Evolutionary conservation across 1,140 invertebrate genomes (phyloP), one percentile per base, ranked within the genome.

Genomic region (Drosophila sp.): DNA sequence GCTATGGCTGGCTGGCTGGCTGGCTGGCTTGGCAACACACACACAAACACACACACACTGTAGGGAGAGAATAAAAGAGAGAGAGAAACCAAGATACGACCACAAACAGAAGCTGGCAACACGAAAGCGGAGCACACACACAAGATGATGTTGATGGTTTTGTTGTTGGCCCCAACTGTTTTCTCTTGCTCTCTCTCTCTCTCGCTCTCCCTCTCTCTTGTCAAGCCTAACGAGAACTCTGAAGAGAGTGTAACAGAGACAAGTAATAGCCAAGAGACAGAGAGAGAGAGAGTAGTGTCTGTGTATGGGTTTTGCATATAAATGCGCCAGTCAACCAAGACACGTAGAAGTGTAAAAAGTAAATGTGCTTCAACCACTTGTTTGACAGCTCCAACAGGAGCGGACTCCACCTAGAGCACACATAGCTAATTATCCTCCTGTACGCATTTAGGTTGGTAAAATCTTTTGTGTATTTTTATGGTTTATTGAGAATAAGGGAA

Each of bases 261-360:
- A 57, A 54, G 17, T 17, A 60, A 23, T 38, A 38, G 10, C 7
- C 33, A 6, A 58, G 32, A 61, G 60, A 63, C 35, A 55, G 38
- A 32, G 56, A 60, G 44, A 58, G 58, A 32, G 60, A 72, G 62
- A n/a, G 60, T 32, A 63, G 66, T 30, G 30, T 33, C 33, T 41
- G 61, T 33, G 73, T 82, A 56, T 74, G 71, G 87, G 72, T 71
- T 82, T 82, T 79, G 79, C 75, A 82, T 79, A 79, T 83, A 81
- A 79, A 81, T 78, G 73, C 60, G 70, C 32, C 60, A 68, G 60
- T 66, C 71, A 75, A 67, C 41, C 55, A 60, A 75, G 30, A 69
- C 68, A 79, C 66, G 44, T 57, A 70, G 17, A 57, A 32, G 27
- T 35, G 55, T 33, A 62, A 44, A 56, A 72, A 54, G 58, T 58